Evolutionary conservation across 2,797 vertebrate species (phyloP).

Genomic region (Psittacula echo): DNA sequence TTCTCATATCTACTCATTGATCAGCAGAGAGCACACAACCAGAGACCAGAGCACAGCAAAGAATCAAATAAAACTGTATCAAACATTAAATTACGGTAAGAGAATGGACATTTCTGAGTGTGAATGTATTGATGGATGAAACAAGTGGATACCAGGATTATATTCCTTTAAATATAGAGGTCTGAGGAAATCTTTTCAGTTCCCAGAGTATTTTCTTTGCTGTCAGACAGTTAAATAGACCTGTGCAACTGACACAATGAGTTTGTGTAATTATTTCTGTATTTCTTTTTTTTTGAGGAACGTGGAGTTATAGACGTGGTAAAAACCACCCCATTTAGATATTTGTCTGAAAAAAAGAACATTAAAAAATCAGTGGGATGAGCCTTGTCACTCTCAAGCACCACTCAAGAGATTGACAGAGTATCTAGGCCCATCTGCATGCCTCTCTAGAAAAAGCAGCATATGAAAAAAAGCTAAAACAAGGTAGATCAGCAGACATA

Average conservation of each 20-base stretch:
- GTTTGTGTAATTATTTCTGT: neutral
- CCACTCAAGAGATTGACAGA: neutral
- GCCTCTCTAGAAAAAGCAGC: neutral
- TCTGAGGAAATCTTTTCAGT: neutral
- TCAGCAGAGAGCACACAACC: neutral
- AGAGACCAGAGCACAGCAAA: neutral
- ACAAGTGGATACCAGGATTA: neutral
- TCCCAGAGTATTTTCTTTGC: neutral
- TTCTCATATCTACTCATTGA: neutral
- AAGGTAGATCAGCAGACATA: neutral
- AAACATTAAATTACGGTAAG: neutral
- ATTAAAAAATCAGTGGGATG: slow-evolving; percentile 26
- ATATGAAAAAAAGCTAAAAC: neutral
- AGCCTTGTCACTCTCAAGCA: neutral
- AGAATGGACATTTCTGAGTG: neutral
- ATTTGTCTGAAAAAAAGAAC: neutral
- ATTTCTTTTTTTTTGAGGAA: neutral
- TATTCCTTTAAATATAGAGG: neutral
- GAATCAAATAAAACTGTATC: neutral
- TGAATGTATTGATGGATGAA: neutral
- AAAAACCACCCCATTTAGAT: neutral
- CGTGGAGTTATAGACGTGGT: neutral
- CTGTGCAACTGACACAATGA: neutral
- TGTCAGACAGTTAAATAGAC: neutral
- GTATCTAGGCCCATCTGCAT: neutral